Conservation (phyloP, 2,113 vertebrate species). For the Alethe diademata region DNA sequence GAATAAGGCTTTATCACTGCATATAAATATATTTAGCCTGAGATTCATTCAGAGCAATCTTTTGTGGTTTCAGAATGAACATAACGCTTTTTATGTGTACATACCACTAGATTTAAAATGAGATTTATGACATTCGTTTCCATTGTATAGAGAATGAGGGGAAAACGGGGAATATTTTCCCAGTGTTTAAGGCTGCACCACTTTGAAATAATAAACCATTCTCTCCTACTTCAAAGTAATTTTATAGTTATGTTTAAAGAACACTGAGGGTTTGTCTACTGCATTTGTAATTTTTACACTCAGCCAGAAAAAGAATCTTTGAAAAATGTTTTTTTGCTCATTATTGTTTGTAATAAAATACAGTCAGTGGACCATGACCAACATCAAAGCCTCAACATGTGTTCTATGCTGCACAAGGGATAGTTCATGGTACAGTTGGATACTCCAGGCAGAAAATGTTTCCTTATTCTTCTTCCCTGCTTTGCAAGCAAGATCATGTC, state of each 20-base stretch:
- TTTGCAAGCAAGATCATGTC: not conserved
- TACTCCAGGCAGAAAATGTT: not conserved
- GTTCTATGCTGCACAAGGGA: not conserved
- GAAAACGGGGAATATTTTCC: not conserved
- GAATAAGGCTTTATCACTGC: constrained; percentile 39
- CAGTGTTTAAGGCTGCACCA: not conserved
- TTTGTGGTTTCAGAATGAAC: constrained; percentile 33
- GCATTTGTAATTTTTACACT: not conserved
- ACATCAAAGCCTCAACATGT: not conserved
- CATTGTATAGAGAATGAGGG: not conserved
- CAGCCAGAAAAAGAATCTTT: not conserved
- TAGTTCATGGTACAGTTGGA: not conserved
- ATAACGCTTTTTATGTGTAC: constrained; percentile 11
- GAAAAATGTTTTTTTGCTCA: not conserved
- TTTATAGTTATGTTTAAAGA: constrained; percentile 4
- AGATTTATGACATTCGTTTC: not conserved
- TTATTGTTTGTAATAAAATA: not conserved
- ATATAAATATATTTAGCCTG: constrained; percentile 58
- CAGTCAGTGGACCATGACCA: not conserved
- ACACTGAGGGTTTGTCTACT: not conserved
- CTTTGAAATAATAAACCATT: constrained; percentile 37
- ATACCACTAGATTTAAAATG: constrained; percentile 34
- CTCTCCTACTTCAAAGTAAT: constrained; percentile 17
- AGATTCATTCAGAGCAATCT: constrained; percentile 34
- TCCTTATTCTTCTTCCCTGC: not conserved